Evolutionary conservation across 2,888 invertebrate genomes (phyloP).

Genomic region (Augiades crinisus): DNA sequence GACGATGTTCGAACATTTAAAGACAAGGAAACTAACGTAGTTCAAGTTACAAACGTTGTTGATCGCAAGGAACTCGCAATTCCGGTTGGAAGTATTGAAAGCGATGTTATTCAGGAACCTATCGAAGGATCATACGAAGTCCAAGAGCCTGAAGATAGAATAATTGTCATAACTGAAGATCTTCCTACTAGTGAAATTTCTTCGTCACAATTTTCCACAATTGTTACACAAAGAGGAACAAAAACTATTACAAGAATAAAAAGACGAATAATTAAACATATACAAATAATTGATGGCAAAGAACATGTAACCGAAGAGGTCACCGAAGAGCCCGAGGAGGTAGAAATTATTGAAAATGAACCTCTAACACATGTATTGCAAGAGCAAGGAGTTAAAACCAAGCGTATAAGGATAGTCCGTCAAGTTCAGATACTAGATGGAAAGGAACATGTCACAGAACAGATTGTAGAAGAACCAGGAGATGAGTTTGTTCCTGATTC

Average conservation of each 20-base stretch:
- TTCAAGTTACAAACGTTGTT: background rate
- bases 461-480: conserved; percentile 39
- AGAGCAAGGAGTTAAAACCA: conserved; percentile 55
- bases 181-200: conserved; percentile 44
- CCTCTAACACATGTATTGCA: conserved; percentile 29
- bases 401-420: conserved; percentile 82
- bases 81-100: background rate
- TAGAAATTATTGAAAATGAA: conserved; percentile 76
- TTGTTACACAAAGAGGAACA: conserved; percentile 85
- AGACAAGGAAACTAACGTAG: too few species aligned
- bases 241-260: conserved; percentile 67
- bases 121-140: background rate
- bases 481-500: conserved; percentile 63
- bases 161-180: conserved; percentile 36
- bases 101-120: background rate
- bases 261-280: conserved; percentile 87
- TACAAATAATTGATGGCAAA: conserved; percentile 90
- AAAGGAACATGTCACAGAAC: conserved; percentile 38
- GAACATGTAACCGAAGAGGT: conserved; percentile 92
- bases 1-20: too few species aligned
- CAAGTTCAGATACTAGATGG: conserved; percentile 37
- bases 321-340: conserved; percentile 91
- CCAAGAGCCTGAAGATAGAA: conserved; percentile 12
- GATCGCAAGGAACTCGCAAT: background rate
- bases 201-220: conserved; percentile 72